phyloP scores from a whole-genome alignment of 2,888 invertebrate genomes.

The Nasonovia ribisnigri region DNA sequence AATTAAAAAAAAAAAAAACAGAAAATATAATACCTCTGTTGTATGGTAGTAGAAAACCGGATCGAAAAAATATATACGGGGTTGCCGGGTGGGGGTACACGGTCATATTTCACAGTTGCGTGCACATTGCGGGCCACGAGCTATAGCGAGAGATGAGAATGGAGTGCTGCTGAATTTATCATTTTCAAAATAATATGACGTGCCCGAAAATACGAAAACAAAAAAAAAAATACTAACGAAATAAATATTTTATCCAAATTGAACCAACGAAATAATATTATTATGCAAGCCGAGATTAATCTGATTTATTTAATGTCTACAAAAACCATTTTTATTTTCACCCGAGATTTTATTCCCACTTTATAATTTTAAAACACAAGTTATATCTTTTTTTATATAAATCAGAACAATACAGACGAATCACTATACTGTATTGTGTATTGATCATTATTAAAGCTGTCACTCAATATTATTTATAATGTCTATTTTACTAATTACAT shows the following conservation, averaged over 20 bases:
- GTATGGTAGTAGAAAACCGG: conserved; percentile 54
- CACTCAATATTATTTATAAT: background rate
- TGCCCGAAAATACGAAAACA: conserved; percentile 44
- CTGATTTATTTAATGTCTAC: conserved; percentile 45
- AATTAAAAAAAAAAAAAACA: conserved; percentile 66
- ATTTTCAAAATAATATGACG: conserved; percentile 52
- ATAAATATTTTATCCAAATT: conserved; percentile 42
- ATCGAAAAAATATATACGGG: conserved; percentile 54
- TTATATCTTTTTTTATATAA: background rate
- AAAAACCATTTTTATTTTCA: conserved; percentile 6
- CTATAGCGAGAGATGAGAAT: background rate
- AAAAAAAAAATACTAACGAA: conserved; percentile 34
- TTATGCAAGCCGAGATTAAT: conserved; percentile 43
- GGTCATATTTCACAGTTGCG: conserved; percentile 64
- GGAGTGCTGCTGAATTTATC: conserved; percentile 51
- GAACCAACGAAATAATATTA: background rate
- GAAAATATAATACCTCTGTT: conserved; percentile 63
- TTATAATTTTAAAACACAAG: background rate
- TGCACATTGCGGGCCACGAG: conserved; percentile 51
- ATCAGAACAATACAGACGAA: background rate
- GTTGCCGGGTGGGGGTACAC: conserved; percentile 26
- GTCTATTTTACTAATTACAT: background rate
- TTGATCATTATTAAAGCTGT: background rate
- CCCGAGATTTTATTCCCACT: background rate
- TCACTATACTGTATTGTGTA: background rate